Evolutionary conservation across 2,113 vertebrate species (phyloP).

Genomic region (Genyomyrus donnyi): DNA sequence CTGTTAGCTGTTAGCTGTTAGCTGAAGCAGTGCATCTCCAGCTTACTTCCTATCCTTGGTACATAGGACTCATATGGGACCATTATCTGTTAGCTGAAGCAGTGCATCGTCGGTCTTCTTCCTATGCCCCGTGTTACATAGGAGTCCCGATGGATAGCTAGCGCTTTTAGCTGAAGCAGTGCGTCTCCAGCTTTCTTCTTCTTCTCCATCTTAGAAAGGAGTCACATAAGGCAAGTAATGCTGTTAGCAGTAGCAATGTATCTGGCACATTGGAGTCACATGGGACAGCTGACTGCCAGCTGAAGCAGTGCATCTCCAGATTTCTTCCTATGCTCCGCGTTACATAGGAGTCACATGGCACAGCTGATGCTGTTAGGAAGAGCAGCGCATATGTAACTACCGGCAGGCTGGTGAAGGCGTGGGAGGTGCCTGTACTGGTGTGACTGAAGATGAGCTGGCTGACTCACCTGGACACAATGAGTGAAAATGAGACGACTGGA

Average conservation of each 20-base stretch:
- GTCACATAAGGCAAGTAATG: background rate
- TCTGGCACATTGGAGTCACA: background rate
- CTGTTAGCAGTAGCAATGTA: background rate
- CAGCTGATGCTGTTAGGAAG: background rate
- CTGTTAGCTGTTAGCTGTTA: background rate
- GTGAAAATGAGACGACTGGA: background rate
- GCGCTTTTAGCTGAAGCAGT: background rate
- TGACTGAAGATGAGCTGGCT: background rate
- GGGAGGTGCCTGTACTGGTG: background rate
- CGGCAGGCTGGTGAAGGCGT: background rate
- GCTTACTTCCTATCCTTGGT: background rate
- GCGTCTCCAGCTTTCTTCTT: background rate
- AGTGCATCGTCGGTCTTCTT: background rate
- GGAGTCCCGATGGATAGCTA: background rate
- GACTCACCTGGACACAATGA: background rate
- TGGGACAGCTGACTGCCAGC: background rate
- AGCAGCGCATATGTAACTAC: background rate
- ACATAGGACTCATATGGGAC: background rate
- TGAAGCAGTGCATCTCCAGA: background rate
- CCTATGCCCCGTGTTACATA: background rate
- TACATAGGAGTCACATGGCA: background rate
- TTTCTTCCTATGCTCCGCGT: background rate
- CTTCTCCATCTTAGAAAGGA: background rate
- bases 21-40: background rate
- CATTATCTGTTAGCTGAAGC: background rate